A percentile compares a stretch with the other conserved stretches of the same genome.
phyloP scores from a whole-genome alignment of 2,113 vertebrate species.

The Chiloscyllium plagiosum region DNA sequence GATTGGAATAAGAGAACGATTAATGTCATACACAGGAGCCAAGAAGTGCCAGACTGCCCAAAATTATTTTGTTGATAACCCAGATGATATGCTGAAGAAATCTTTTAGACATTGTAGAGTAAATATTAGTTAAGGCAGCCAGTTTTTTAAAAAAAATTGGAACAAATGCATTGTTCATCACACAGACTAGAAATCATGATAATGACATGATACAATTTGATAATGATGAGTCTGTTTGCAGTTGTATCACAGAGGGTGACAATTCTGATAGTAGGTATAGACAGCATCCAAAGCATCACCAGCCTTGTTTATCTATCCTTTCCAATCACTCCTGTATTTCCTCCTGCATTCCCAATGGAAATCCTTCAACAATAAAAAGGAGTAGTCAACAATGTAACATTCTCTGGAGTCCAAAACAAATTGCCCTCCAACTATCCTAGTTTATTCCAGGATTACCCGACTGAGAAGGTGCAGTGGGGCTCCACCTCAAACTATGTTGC shows the following conservation, averaged over 20 bases:
- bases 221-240: slow-evolving; percentile 24
- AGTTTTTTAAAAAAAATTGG: not conserved
- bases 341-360: not conserved
- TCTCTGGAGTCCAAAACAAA: not conserved
- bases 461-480: not conserved
- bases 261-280: not conserved
- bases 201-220: not conserved
- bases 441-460: not conserved
- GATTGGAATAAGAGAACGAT: not conserved
- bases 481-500: not conserved
- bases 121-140: not conserved
- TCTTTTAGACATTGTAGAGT: not conserved
- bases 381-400: not conserved
- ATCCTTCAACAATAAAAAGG: not conserved
- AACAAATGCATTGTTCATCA: not conserved
- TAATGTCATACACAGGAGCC: not conserved
- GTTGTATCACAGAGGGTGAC: not conserved
- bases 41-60: not conserved
- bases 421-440: not conserved
- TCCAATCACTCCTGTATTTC: not conserved
- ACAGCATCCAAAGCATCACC: not conserved
- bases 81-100: no score
- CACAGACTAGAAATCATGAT: not conserved
- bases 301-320: not conserved
- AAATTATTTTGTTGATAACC: not conserved